These are phyloP conservation scores for Etheostoma nigrum DNA, from an alignment of 2,797 vertebrate species.

Conservation along the genomic window DNA sequence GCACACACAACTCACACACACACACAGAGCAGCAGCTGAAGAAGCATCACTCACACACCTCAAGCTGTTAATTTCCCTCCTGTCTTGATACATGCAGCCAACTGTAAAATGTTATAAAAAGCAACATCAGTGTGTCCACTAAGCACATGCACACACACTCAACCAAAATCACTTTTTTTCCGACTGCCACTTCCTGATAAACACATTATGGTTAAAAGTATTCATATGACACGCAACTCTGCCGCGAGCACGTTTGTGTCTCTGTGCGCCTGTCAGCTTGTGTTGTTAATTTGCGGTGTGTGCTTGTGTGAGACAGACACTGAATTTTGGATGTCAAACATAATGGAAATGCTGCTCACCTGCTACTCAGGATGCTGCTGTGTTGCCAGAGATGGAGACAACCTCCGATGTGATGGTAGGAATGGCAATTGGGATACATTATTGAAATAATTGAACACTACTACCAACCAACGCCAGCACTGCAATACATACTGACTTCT, in stretches of 20 bases:
- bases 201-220: conserved; percentile 43
- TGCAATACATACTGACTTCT: not conserved
- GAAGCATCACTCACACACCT: conserved; percentile 66
- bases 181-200: conserved; percentile 27
- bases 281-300: not conserved
- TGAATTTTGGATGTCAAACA: conserved; percentile 14
- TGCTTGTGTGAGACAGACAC: conserved; percentile 7
- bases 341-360: conserved; percentile 42
- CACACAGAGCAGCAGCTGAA: conserved; percentile 48
- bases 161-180: not conserved
- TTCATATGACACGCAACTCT: not conserved
- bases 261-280: conserved; percentile 6
- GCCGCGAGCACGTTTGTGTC: conserved; percentile 4
- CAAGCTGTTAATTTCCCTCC: conserved; percentile 73
- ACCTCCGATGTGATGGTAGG: conserved; percentile 41
- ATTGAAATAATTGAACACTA: conserved; percentile 38
- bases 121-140: conserved; percentile 34
- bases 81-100: conserved; percentile 64
- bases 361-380: conserved; percentile 20
- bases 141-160: conserved; percentile 14
- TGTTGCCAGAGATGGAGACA: conserved; percentile 23
- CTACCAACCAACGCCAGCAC: not conserved
- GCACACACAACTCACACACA: not conserved
- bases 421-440: conserved; percentile 35
- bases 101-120: conserved; percentile 69